A percentile compares a stretch with the other conserved stretches of the same genome.
phyloP scores from a whole-genome alignment of 2,888 invertebrate species.

The Lasioglossum villosulum region DNA sequence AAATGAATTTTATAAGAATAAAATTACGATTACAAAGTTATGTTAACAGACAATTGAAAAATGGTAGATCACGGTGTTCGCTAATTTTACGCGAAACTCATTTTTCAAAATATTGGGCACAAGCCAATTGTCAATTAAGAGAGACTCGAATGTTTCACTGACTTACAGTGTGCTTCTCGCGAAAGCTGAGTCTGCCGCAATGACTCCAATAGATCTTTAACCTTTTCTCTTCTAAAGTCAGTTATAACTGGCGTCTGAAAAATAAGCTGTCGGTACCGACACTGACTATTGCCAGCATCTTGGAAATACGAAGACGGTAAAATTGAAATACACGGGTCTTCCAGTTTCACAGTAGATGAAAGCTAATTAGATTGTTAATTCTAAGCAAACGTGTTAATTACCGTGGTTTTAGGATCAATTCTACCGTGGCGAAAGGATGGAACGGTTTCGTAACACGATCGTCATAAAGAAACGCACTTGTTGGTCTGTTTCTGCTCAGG shows the following conservation, averaged over 20 bases:
- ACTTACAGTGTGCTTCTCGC: background rate
- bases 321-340: background rate
- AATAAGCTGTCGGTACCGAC: background rate
- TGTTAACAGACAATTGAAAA: background rate
- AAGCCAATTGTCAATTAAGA: constrained; percentile 5
- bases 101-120: background rate
- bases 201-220: constrained; percentile 17
- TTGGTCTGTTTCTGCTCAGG: constrained; percentile 56
- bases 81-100: background rate
- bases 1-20: background rate
- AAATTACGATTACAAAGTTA: background rate
- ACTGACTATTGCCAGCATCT: background rate
- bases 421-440: background rate
- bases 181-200: background rate
- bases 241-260: background rate
- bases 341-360: background rate
- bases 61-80: background rate
- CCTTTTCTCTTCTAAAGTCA: background rate
- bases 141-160: background rate
- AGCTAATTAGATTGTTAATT: background rate
- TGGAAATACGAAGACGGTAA: background rate
- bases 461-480: constrained; percentile 60
- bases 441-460: constrained; percentile 47
- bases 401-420: background rate
- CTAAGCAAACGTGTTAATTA: background rate